Evolutionary conservation across 2,113 vertebrate genomes (phyloP), one percentile per base, ranked within the genome.

Genomic region (Rana temporaria): DNA sequence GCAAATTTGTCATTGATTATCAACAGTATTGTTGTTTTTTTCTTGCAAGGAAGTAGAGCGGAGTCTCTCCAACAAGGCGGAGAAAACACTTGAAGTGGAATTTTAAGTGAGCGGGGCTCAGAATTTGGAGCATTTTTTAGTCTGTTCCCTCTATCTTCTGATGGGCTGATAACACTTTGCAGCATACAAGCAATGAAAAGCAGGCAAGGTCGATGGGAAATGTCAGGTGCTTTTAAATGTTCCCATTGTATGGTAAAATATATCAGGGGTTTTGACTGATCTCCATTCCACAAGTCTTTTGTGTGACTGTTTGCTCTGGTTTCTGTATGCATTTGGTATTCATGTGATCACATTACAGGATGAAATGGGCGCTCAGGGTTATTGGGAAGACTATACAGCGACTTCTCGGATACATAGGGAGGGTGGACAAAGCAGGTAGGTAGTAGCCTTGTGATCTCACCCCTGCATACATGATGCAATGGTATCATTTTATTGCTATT

Each of bases 181-280:
- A 81, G 63, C 64, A 63, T 81, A 63, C 79, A 72, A 81, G 79
- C 55, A 81, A 72, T 81, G 79, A 71, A 81, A 81, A 81, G 68
- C 56, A 71, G 72, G 79, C 79, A 81, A n/a, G 24, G 57, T 57
- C 62, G 59, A 72, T 62, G 79, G 64, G 63, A 79, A 68, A 79
- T 69, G 77, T 79, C 77, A 79, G 79, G 68, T 81, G 79, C 69
- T 67, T 63, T 72, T 63, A 72, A 71, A 64, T 42, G 48, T 72
- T 63, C 34, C 79, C 68, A 72, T 81, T 81, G 79, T 81, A 72
- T 81, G 79, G 79, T 81, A 72, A 81, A 81, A 81, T 81, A 71
- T 72, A 60, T 81, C 55, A 71, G 68, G 68, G 22, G 59, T 72
- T 81, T 72, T 81, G 79, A 72, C 57, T 81, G 68, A 81, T 81